phyloP scores from a whole-genome alignment of 2,113 vertebrate species.

The Catagonus wagneri region DNA sequence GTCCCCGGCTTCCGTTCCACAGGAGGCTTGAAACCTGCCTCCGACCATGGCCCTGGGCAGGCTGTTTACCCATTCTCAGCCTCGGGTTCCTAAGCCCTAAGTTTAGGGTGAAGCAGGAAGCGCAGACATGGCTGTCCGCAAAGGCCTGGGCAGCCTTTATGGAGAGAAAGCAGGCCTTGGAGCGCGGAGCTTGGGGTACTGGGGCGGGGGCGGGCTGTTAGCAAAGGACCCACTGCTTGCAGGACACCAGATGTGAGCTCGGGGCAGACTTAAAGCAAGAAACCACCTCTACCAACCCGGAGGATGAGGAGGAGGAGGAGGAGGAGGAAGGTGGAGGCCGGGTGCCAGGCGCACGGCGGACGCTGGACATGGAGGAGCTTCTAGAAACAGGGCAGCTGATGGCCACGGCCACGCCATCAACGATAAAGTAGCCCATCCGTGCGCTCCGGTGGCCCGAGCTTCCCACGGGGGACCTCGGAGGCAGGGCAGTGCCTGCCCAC shows the following conservation, averaged over 20 bases:
- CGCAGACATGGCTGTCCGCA: background rate
- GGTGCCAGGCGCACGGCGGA: background rate
- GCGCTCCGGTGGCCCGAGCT: background rate
- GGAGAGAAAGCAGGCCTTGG: background rate
- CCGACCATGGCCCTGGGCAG: background rate
- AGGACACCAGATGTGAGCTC: background rate
- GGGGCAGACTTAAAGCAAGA: background rate
- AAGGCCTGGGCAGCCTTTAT: background rate
- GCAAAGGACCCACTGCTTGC: background rate
- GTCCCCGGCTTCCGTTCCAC: background rate
- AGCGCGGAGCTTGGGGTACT: background rate
- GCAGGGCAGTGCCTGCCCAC: background rate
- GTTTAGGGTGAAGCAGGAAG: too few species aligned
- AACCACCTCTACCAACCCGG: background rate
- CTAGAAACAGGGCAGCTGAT: rapidly evolving
- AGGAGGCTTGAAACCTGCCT: too few species aligned
- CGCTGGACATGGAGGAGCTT: background rate
- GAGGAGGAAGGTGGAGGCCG: background rate
- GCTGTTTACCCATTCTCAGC: background rate
- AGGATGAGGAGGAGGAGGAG: background rate
- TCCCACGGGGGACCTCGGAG: background rate
- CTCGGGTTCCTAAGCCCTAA: too few species aligned
- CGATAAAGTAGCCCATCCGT: background rate
- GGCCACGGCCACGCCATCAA: background rate
- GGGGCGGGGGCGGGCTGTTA: too few species aligned